These are phyloP conservation scores for Nannospalax galili DNA, from an alignment of 2,113 vertebrate species.

Conservation along the genomic window DNA sequence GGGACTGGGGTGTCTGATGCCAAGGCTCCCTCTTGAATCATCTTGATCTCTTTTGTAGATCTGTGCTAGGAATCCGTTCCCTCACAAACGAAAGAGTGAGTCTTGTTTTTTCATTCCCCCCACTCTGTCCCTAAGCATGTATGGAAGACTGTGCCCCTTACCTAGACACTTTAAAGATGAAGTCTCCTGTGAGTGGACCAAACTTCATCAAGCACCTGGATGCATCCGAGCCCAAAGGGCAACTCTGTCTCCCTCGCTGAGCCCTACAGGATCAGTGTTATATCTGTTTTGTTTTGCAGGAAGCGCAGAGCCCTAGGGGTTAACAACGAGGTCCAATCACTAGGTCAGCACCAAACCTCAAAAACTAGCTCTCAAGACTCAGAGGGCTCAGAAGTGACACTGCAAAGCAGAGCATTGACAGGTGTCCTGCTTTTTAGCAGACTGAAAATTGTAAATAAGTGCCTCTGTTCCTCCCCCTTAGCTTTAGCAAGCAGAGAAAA, in stretches of 20 bases:
- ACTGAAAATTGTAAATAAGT: constrained; percentile 7
- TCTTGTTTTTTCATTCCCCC: background rate
- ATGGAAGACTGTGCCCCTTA: background rate
- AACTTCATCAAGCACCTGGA: background rate
- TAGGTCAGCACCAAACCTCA: background rate
- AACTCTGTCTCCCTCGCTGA: background rate
- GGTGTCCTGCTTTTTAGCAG: constrained; percentile 10
- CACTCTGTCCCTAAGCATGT: background rate
- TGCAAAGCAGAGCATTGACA: background rate
- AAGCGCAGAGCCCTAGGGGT: background rate
- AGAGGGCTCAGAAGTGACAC: background rate
- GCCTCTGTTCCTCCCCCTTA: background rate
- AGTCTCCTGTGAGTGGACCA: background rate
- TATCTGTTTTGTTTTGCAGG: background rate
- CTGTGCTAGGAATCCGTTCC: background rate
- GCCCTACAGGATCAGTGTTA: background rate
- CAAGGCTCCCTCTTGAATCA: background rate
- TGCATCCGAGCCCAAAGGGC: background rate
- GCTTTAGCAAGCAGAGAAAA: background rate
- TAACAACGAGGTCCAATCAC: background rate
- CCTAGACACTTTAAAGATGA: background rate
- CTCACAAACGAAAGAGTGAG: background rate
- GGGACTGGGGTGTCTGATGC: rapidly evolving
- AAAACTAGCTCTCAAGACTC: background rate
- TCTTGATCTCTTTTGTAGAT: background rate